phyloP scores from a whole-genome alignment of 1,140 invertebrate species.

The Nasonia giraulti region DNA sequence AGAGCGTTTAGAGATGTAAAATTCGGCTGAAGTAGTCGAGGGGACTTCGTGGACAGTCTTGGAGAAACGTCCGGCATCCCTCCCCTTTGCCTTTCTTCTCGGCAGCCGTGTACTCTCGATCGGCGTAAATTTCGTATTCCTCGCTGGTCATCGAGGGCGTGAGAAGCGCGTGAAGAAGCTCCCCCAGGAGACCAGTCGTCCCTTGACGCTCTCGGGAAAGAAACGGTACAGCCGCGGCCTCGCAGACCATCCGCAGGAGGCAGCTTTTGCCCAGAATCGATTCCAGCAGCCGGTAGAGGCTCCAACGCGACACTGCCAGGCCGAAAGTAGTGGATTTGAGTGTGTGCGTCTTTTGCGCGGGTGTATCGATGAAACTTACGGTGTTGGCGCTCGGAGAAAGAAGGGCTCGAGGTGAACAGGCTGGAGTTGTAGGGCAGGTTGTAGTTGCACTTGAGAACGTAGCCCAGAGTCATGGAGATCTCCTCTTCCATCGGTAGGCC shows the following conservation, averaged over 20 bases:
- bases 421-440: conserved; percentile 67
- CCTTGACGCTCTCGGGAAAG: conserved; percentile 68
- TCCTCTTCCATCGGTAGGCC: conserved; percentile 74
- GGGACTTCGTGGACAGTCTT: conserved; percentile 68
- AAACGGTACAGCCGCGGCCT: conserved; percentile 81
- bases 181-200: conserved; percentile 71
- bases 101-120: conserved; percentile 68
- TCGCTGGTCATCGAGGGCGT: conserved; percentile 70
- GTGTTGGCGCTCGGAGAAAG: too few species aligned
- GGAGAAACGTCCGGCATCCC: conserved; percentile 67
- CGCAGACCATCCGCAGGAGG: conserved; percentile 83
- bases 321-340: neutral
- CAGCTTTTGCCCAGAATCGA: conserved; percentile 77
- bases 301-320: conserved; percentile 62
- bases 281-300: conserved; percentile 69
- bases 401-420: too few species aligned
- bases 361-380: too few species aligned
- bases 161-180: conserved; percentile 72
- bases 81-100: conserved; percentile 61
- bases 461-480: conserved; percentile 72
- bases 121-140: conserved; percentile 66
- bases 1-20: neutral
- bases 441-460: conserved; percentile 74
- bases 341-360: conserved; percentile 55
- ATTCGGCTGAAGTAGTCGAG: conserved; percentile 67